Evolutionary conservation across 2,113 vertebrate species (phyloP).

Genomic region (Trematomus loennbergii): DNA sequence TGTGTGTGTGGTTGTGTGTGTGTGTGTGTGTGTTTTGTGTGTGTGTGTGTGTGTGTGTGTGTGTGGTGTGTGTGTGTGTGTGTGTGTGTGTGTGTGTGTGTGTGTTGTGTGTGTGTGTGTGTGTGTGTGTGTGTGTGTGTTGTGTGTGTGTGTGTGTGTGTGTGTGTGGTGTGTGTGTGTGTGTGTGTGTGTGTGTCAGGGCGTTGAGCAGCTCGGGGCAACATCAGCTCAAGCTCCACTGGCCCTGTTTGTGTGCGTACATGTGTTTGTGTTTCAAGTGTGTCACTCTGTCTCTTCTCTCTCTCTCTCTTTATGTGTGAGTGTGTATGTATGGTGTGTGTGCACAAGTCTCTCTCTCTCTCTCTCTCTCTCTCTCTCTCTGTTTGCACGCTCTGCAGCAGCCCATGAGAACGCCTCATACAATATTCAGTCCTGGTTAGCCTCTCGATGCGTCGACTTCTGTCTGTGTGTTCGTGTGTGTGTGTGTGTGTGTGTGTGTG

Average conservation of each 20-base stretch:
- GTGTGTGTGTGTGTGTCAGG: slow-evolving; percentile 50
- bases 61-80: slow-evolving; percentile 35
- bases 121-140: slow-evolving; percentile 26
- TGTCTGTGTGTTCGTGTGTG: slow-evolving; percentile 14
- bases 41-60: slow-evolving; percentile 29
- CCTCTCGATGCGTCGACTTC: slow-evolving; percentile 52
- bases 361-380: slow-evolving; percentile 37
- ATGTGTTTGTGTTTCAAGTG: slow-evolving; percentile 75
- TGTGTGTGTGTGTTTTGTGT: too few species aligned
- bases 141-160: slow-evolving; percentile 38
- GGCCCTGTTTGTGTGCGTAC: slow-evolving; percentile 72
- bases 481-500: too few species aligned
- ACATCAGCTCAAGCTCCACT: slow-evolving; percentile 81
- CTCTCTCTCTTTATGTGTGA: background rate
- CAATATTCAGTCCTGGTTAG: slow-evolving; percentile 80
- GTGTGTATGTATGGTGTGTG: slow-evolving; percentile 12
- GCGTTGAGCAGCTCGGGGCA: slow-evolving; percentile 73
- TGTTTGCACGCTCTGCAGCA: slow-evolving; percentile 64
- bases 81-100: slow-evolving; percentile 32
- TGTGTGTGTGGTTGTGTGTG: too few species aligned
- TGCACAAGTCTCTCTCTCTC: slow-evolving; percentile 31
- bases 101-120: slow-evolving; percentile 40
- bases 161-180: slow-evolving; percentile 38
- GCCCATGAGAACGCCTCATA: slow-evolving; percentile 80
- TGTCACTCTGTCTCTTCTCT: slow-evolving; percentile 50